Conservation (phyloP, 2,797 vertebrate genomes). For the Otus scops region DNA sequence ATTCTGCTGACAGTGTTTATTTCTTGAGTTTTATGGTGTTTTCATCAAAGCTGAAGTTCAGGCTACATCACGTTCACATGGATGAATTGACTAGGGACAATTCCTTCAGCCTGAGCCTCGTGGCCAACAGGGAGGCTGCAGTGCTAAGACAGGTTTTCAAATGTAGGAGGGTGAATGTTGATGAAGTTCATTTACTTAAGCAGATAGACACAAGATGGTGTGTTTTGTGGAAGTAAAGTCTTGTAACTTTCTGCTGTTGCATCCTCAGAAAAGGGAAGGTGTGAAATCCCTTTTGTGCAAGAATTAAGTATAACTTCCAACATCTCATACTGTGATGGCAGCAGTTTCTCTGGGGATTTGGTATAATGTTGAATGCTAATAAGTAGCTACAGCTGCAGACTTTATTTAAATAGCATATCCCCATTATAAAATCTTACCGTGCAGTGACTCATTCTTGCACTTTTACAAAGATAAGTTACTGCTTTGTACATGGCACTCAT, state of each 20-base stretch:
- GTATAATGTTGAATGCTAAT: neutral
- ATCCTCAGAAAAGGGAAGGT: neutral
- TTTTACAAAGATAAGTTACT: neutral
- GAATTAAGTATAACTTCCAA: neutral
- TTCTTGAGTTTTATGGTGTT: neutral
- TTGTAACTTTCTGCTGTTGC: neutral
- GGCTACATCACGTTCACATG: neutral
- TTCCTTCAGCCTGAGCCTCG: neutral
- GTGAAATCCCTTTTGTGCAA: neutral
- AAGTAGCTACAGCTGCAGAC: neutral
- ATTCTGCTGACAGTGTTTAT: constrained; percentile 42
- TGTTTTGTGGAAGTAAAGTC: neutral
- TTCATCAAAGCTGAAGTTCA: neutral
- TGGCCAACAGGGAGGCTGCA: neutral
- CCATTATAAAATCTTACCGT: accelerated
- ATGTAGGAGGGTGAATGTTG: neutral
- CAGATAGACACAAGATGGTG: neutral
- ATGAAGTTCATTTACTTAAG: neutral
- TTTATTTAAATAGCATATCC: neutral
- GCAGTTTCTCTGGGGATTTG: neutral
- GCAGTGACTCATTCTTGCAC: neutral
- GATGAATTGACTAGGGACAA: neutral
- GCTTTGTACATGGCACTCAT: neutral
- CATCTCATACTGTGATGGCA: accelerated
- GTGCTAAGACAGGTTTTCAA: neutral